phyloP scores from a whole-genome alignment of 2,888 invertebrate species.

The Pollenia angustigena region DNA sequence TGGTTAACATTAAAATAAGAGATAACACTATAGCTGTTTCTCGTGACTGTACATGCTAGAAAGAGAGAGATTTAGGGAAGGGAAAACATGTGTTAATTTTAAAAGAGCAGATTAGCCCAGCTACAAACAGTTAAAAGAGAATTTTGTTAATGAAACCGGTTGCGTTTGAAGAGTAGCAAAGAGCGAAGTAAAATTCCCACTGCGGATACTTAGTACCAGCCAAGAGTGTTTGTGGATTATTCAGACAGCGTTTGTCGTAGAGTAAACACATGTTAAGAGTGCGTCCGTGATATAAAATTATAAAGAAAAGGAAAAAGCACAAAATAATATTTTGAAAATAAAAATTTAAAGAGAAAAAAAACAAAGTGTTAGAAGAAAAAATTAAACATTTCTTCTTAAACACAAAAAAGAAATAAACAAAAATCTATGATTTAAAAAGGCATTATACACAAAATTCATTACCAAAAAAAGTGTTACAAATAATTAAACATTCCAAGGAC shows the following conservation, averaged over 20 bases:
- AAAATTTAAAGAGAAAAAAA: constrained; percentile 19
- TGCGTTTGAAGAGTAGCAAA: constrained; percentile 45
- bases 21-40: background rate
- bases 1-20: constrained; percentile 19
- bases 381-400: background rate
- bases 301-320: constrained; percentile 37
- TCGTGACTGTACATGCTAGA: background rate
- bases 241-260: constrained; percentile 83
- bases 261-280: constrained; percentile 79
- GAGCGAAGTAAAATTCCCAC: constrained; percentile 60
- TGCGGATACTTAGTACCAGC: constrained; percentile 79
- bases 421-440: constrained; percentile 16
- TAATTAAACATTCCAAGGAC: constrained; percentile 58
- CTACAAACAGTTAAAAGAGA: constrained; percentile 14
- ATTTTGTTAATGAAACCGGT: constrained; percentile 38
- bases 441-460: background rate
- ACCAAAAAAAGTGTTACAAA: constrained; percentile 18
- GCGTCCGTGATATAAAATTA: constrained; percentile 55
- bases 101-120: background rate
- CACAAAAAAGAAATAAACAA: constrained; percentile 7
- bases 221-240: constrained; percentile 80
- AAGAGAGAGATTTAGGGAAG: constrained; percentile 12
- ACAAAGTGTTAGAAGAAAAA: background rate
- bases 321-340: background rate
- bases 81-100: background rate